Base-by-base conservation (phyloP, 2,797 vertebrate species). In the Hemibagrus guttatus region DNA sequence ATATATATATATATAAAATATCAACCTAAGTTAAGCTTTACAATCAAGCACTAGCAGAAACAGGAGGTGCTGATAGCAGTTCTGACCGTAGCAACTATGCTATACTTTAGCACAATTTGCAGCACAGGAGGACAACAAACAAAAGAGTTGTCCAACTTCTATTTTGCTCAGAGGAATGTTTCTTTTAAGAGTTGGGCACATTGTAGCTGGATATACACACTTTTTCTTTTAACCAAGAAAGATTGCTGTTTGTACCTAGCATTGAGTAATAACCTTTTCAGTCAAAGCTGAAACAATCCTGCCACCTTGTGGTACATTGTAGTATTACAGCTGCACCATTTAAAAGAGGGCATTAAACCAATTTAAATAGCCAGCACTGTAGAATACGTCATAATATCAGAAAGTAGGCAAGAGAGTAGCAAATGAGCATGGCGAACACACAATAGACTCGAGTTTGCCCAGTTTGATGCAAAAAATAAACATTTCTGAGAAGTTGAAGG, bases 291-390 rank as follows among this genome's bases (percentile, higher is more conserved):
- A 79, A 31, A 52, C 82, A 88, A 63, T 66, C 3, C 28, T 61
- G 79, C 87, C 89, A 76, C 86, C 89, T 86, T 11, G 64, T 86
- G 85, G 56, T 42, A 42, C 23, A 13, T 16, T n/a, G 1, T 8
- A 3, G 7, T 9, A 46, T 1, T 56, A 56, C 75, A 78, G 75
- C 23, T 69, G 19, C 6, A 19, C 4, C 8, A 56, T 9, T 21
- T 23, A 49, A 49, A 49, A 49, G 9, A 49, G 1, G 46, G 46
- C 46, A 49, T 7, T 49, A 1, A 49, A 49, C 46, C 7, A 49
- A 49, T 9, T 1, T 49, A 69, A 69, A 69, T 69, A 19, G 11
- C 68, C 28, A 66, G 16, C 28, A 66, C 13, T 13, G 28, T 31
- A 31, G 14, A 31, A 31, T 4, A 66, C 12, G 3, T 16, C 28